Conservation (phyloP, 2,888 invertebrate genomes). For the Escarpia spicata region DNA sequence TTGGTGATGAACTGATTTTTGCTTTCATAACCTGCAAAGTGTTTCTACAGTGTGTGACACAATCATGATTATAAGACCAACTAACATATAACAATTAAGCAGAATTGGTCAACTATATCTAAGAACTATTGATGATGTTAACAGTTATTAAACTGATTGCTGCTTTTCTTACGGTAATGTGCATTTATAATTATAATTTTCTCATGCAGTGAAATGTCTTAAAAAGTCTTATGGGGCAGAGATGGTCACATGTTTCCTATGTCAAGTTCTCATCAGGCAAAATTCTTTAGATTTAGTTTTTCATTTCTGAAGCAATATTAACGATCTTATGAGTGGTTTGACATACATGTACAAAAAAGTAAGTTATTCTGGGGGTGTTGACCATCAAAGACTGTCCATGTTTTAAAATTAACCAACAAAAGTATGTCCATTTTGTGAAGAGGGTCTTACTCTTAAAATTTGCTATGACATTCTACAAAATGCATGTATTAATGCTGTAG, state of each 20-base stretch:
- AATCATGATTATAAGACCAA: not conserved
- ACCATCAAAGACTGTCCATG: not conserved
- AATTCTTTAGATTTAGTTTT: not conserved
- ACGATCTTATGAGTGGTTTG: not conserved
- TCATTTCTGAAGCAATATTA: not conserved
- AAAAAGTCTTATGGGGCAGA: not conserved
- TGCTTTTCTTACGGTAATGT: not conserved
- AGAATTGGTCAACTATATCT: not conserved
- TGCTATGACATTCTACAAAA: not conserved
- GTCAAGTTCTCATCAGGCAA: not conserved
- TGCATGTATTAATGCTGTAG: not conserved
- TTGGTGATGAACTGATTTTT: not conserved
- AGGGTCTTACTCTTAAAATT: not conserved
- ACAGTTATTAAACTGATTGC: not conserved
- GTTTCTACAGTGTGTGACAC: not conserved
- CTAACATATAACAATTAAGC: not conserved
- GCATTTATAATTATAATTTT: not conserved
- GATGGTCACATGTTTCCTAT: not conserved
- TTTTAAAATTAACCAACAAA: not conserved
- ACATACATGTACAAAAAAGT: not conserved
- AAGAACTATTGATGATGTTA: not conserved
- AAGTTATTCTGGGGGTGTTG: not conserved
- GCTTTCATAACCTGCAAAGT: not conserved
- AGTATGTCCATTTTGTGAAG: not conserved
- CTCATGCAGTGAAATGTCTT: not conserved